Evolutionary conservation across 2,888 invertebrate genomes (phyloP).

Genomic region (Monoplex corrugatus): DNA sequence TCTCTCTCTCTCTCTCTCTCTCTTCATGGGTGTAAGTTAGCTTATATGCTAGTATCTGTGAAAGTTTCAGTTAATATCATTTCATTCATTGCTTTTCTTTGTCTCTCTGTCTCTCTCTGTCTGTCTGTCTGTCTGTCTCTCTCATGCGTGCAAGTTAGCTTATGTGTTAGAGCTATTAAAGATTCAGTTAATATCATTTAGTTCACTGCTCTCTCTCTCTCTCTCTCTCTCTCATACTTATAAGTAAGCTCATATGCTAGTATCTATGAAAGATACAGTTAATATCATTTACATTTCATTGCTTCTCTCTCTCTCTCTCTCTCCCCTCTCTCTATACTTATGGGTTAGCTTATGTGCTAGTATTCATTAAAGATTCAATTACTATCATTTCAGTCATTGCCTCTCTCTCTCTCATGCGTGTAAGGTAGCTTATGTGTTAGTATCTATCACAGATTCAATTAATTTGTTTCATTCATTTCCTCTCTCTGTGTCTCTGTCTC

Average conservation of each 20-base stretch:
- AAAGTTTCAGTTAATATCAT: background rate
- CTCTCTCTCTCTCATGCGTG: conserved; percentile 16
- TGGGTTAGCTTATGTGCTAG: too few relatives aligned
- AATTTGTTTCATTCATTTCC: too few relatives aligned
- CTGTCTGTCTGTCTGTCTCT: conserved; percentile 13
- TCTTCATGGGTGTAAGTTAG: background rate
- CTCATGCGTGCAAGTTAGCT: too few relatives aligned
- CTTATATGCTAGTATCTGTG: background rate
- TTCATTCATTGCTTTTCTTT: too few relatives aligned
- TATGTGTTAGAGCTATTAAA: too few relatives aligned
- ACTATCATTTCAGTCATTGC: background rate
- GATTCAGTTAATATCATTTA: background rate
- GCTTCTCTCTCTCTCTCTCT: background rate
- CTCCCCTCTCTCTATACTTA: background rate
- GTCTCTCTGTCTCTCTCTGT: conserved; percentile 19
- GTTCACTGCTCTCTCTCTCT: background rate
- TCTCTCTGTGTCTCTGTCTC: background rate
- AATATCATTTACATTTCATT: too few relatives aligned
- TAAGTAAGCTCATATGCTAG: too few relatives aligned
- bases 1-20: background rate
- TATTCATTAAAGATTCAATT: too few relatives aligned
- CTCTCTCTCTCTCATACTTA: too few relatives aligned
- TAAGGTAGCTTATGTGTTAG: too few relatives aligned
- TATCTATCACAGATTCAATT: too few relatives aligned
- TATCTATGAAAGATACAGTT: too few relatives aligned